Conservation (phyloP, 2,113 vertebrate species). For the Centropus bengalensis region DNA sequence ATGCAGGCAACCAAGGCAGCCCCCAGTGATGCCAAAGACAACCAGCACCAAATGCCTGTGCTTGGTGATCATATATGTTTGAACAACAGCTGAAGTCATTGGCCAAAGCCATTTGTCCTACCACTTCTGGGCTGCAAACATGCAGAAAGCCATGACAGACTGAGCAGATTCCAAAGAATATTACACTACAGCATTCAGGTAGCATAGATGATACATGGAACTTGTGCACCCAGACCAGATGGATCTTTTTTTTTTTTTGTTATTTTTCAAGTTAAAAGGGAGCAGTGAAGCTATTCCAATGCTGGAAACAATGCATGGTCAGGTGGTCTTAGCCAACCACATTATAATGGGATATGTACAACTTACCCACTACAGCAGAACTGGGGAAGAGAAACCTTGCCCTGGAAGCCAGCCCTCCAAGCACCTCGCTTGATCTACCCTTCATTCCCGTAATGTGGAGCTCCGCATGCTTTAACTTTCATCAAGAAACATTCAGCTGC, state of each 20-base stretch:
- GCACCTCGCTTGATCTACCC: background rate
- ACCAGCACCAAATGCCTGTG: background rate
- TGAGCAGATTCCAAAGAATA: background rate
- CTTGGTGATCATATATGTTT: background rate
- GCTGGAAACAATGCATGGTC: accelerated
- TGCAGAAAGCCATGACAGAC: background rate
- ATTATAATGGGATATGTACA: background rate
- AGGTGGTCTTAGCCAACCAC: background rate
- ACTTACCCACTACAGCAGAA: background rate
- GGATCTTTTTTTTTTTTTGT: background rate
- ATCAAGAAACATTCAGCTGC: background rate
- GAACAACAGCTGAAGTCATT: background rate
- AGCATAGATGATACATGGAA: background rate
- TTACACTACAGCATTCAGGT: background rate
- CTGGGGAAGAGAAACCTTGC: background rate
- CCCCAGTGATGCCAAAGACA: background rate
- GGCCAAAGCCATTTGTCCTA: background rate
- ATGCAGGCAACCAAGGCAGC: background rate
- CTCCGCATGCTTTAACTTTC: background rate
- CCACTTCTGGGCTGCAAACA: background rate
- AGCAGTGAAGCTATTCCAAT: background rate
- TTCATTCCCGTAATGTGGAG: background rate
- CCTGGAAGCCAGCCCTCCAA: background rate
- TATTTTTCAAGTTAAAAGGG: background rate
- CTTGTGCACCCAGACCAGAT: background rate